These are phyloP conservation scores for Chionomys nivalis DNA, from an alignment of 2,113 vertebrate species.

Conservation along the genomic window DNA sequence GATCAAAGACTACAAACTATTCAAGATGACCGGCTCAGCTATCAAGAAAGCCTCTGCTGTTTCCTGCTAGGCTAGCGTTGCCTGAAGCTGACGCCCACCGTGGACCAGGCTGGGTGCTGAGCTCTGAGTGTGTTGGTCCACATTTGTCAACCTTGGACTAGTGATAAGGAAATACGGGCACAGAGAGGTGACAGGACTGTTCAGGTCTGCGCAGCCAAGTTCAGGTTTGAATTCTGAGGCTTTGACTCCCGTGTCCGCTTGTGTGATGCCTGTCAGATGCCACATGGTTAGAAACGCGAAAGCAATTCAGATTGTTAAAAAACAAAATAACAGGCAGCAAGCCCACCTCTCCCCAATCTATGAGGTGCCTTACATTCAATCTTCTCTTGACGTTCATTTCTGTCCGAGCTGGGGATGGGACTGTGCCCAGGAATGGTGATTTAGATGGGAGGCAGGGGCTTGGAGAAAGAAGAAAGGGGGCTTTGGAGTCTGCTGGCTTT, in stretches of 20 bases:
- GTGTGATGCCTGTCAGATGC: too few relatives aligned
- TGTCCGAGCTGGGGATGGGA: not conserved
- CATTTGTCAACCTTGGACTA: not conserved
- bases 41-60: not conserved
- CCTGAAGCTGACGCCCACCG: not conserved
- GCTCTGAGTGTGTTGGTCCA: not conserved
- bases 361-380: not conserved
- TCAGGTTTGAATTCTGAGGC: not conserved
- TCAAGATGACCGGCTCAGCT: slow-evolving; percentile 41
- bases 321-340: not conserved
- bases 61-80: not conserved
- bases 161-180: not conserved
- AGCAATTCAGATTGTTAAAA: not conserved
- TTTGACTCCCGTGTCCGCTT: not conserved
- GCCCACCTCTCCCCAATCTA: not conserved
- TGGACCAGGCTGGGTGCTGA: not conserved
- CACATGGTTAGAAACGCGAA: not conserved
- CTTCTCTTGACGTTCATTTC: not conserved
- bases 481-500: not conserved
- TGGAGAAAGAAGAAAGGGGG: not conserved
- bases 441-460: not conserved
- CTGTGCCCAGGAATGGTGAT: not conserved
- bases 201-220: not conserved
- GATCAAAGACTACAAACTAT: not conserved
- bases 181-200: not conserved